phyloP scores from a whole-genome alignment of 92 coral and sea anemone species.

The Ricordea florida region DNA sequence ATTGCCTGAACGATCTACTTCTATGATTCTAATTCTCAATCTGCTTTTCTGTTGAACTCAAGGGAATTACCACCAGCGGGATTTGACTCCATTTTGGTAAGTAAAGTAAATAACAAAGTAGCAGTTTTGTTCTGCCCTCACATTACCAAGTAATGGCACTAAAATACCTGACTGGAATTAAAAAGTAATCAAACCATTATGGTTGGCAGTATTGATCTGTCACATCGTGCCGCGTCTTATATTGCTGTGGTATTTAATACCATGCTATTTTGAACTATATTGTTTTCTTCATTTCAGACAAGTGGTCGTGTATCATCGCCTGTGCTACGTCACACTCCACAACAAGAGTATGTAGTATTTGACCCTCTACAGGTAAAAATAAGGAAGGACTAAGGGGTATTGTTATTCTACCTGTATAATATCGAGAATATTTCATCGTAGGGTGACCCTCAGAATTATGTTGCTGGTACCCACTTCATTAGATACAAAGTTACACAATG shows the following conservation, averaged over 20 bases:
- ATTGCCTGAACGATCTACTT: no score
- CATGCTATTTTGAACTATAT: neutral
- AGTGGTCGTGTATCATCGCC: conserved; percentile 78
- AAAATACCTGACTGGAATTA: neutral
- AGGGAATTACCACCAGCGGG: conserved; percentile 83
- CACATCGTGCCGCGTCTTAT: no score
- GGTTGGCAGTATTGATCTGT: no score
- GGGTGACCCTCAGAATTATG: no score
- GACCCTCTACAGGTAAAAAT: conserved; percentile 76
- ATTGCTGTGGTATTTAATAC: no score
- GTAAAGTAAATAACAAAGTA: neutral
- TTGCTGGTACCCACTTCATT: no score
- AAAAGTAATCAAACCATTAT: no score
- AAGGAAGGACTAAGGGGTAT: neutral
- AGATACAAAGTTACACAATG: no score
- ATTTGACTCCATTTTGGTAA: conserved; percentile 77
- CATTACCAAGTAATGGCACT: no score
- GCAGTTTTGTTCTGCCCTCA: neutral
- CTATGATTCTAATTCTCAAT: neutral
- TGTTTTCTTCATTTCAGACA: conserved; percentile 43
- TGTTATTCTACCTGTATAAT: no score
- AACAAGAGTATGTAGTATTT: conserved; percentile 82
- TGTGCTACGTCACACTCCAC: conserved; percentile 44
- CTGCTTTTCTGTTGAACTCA: neutral
- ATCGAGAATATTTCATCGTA: no score